phyloP scores from a whole-genome alignment of 2,113 vertebrate genomes.

The Tinamus guttatus region DNA sequence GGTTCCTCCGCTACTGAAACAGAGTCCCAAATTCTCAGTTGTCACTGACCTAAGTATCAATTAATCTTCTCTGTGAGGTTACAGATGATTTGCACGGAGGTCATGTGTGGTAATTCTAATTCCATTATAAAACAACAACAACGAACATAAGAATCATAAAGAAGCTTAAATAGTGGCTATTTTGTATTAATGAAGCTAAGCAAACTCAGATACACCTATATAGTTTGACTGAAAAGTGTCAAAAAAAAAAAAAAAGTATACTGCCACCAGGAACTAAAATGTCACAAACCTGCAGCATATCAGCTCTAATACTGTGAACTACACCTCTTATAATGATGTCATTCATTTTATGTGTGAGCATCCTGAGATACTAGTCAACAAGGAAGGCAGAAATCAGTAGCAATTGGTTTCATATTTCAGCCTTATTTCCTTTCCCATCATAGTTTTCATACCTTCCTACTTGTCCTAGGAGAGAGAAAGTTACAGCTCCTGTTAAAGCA shows the following conservation, averaged over 20 bases:
- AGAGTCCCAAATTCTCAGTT: background rate
- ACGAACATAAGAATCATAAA: background rate
- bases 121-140: background rate
- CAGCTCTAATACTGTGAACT: background rate
- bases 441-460: constrained; percentile 32
- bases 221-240: background rate
- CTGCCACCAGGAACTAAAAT: background rate
- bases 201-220: background rate
- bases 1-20: background rate
- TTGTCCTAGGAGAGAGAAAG: constrained; percentile 54
- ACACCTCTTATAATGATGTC: background rate
- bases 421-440: background rate
- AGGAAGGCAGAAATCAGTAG: background rate
- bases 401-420: background rate
- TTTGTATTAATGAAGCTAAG: background rate
- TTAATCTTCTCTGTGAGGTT: background rate
- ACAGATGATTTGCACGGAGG: background rate
- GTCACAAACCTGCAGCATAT: background rate
- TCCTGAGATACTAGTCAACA: background rate
- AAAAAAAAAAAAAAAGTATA: background rate
- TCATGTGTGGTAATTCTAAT: background rate
- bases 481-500: constrained; percentile 44
- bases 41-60: background rate
- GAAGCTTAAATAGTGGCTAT: background rate
- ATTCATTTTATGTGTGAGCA: background rate